These are phyloP conservation scores for Caenorhabditis sp. DNA, from an alignment of 2,888 invertebrate species.

Conservation along the genomic window DNA sequence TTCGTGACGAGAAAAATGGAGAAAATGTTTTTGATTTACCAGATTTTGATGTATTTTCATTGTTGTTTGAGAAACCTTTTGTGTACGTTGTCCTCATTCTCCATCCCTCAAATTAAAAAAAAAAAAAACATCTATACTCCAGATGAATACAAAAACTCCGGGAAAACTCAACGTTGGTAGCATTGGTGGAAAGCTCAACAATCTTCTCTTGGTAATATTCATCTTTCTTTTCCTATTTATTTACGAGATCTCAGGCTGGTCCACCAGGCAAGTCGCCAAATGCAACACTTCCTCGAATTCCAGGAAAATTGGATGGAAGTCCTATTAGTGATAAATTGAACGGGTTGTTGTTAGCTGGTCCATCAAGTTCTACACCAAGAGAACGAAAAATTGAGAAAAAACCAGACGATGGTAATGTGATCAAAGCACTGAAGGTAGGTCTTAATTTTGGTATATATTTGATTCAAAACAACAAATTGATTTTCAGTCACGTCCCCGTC, in stretches of 20 bases:
- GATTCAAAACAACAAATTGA: not conserved
- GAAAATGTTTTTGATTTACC: no score
- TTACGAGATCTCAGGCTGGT: no score
- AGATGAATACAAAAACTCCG: not conserved
- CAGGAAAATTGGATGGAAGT: not conserved
- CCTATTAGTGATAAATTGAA: not conserved
- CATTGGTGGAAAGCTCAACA: slow-evolving; percentile 2
- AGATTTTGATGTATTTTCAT: no score
- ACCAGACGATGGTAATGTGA: not conserved
- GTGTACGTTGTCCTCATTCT: no score
- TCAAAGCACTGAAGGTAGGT: not conserved
- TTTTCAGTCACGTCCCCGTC: slow-evolving; percentile 1
- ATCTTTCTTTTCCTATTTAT: not conserved
- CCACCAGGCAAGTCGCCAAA: not conserved
- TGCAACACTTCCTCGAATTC: not conserved
- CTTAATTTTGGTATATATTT: not conserved
- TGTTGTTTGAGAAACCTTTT: no score
- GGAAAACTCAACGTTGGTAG: not conserved
- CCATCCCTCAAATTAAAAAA: no score
- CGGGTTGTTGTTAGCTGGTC: not conserved
- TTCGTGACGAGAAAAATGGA: no score
- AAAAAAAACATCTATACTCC: no score
- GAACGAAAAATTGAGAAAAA: not conserved
- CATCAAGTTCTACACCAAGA: not conserved
- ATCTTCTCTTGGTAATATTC: not conserved